Evolutionary conservation across 2,888 invertebrate species (phyloP).

Genomic region (Strigamia maritima): DNA sequence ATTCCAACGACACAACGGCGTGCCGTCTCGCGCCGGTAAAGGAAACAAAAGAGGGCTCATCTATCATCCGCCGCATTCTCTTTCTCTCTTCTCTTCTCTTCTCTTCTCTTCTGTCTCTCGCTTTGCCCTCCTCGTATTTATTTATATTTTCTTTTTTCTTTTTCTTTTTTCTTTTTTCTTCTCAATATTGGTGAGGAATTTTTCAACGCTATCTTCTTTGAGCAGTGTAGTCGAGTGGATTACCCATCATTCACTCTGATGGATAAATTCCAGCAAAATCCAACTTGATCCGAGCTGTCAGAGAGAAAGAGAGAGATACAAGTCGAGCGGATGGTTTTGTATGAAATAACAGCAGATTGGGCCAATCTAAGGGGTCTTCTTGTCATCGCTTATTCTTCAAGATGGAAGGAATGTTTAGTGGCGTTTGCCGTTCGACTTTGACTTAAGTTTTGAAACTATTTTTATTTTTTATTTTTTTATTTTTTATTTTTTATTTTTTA

Average conservation of each 20-base stretch:
- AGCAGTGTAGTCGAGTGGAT: neutral
- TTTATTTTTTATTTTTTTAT: too few species aligned
- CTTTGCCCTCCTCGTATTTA: neutral
- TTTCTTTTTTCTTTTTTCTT: neutral
- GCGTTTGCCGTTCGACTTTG: too few species aligned
- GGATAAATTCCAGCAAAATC: conserved; percentile 6
- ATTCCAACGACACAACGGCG: neutral
- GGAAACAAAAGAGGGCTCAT: conserved; percentile 1
- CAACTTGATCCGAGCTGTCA: conserved; percentile 24
- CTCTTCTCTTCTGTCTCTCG: neutral
- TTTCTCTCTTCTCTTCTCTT: too few species aligned
- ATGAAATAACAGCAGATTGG: conserved; percentile 18
- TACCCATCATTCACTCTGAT: conserved; percentile 20
- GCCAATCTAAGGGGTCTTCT: neutral
- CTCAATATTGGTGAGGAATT: conserved; percentile 14
- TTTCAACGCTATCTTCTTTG: conserved; percentile 10
- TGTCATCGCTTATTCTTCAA: neutral
- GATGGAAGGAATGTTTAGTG: too few species aligned
- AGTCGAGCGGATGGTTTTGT: conserved; percentile 14
- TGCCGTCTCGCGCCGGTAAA: neutral
- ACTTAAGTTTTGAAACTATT: too few species aligned
- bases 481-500: too few species aligned
- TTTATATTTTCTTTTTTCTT: conserved; percentile 3
- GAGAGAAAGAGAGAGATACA: conserved; percentile 21
- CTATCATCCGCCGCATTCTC: conserved; percentile 16